Evolutionary conservation across 2,888 invertebrate genomes (phyloP).

Genomic region (Prosopocoilus inquinatus): DNA sequence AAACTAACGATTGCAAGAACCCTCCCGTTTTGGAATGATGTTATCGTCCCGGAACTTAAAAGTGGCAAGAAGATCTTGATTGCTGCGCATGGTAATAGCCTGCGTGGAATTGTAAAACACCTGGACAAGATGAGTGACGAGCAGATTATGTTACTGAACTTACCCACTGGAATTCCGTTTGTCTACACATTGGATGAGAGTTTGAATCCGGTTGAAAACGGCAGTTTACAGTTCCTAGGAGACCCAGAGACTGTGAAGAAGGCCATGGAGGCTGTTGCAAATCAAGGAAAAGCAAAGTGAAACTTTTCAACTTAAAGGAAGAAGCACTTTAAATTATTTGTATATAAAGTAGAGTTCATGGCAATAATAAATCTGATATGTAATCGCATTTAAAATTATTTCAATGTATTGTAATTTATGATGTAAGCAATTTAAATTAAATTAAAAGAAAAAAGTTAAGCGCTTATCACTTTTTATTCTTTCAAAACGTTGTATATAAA

Average conservation of each 20-base stretch:
- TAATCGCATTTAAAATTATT: too few relatives aligned
- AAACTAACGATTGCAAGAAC: conserved; percentile 83
- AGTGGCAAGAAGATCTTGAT: conserved; percentile 79
- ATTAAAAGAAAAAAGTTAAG: too few relatives aligned
- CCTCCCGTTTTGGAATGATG: conserved; percentile 85
- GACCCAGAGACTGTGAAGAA: conserved; percentile 76
- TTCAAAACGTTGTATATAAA: too few relatives aligned
- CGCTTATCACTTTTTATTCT: too few relatives aligned
- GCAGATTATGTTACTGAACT: conserved; percentile 71
- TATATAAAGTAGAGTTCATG: not conserved
- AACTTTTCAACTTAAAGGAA: not conserved
- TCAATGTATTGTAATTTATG: too few relatives aligned
- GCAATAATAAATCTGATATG: too few relatives aligned
- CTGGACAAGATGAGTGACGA: conserved; percentile 71
- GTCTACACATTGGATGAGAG: conserved; percentile 72
- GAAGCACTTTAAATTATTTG: not conserved
- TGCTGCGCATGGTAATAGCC: conserved; percentile 86
- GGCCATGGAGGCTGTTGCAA: conserved; percentile 75
- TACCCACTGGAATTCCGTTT: conserved; percentile 80
- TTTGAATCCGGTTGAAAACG: conserved; percentile 62
- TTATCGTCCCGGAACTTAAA: conserved; percentile 82
- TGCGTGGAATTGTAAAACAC: conserved; percentile 85
- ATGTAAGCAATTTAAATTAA: too few relatives aligned
- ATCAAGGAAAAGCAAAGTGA: conserved; percentile 74
- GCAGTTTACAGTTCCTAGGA: conserved; percentile 72